phyloP scores from a whole-genome alignment of 2,888 invertebrate species.

The Syrista parreyssii region DNA sequence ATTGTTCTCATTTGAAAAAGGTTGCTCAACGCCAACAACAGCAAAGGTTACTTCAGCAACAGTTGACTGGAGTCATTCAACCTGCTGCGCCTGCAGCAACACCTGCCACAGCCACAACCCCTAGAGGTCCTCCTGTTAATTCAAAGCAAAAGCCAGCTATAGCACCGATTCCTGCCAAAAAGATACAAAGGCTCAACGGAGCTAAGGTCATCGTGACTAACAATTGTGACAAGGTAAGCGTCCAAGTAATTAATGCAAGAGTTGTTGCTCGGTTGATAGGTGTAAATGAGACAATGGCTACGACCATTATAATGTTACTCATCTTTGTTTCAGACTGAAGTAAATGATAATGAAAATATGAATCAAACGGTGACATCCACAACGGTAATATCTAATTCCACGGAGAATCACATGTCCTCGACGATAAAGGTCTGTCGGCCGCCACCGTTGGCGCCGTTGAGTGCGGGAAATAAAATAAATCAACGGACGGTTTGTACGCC shows the following conservation, averaged over 20 bases:
- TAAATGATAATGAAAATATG: conserved; percentile 53
- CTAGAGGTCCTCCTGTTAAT: conserved; percentile 54
- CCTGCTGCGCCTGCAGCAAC: conserved; percentile 53
- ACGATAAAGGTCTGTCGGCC: conserved; percentile 59
- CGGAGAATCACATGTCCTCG: conserved; percentile 58
- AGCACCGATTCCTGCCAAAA: conserved; percentile 59
- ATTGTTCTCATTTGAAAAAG: conserved; percentile 56
- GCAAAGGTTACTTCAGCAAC: conserved; percentile 70
- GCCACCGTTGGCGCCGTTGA: conserved; percentile 67
- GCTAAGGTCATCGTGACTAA: conserved; percentile 62
- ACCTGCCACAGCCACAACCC: conserved; percentile 48
- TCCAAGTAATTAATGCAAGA: neutral
- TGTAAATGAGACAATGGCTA: neutral
- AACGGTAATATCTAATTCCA: conserved; percentile 40
- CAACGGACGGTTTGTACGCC: conserved; percentile 54
- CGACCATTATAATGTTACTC: neutral
- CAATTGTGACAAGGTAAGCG: conserved; percentile 61
- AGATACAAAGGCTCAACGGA: conserved; percentile 63
- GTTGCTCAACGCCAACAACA: conserved; percentile 78
- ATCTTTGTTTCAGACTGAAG: conserved; percentile 50
- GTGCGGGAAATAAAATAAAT: conserved; percentile 46
- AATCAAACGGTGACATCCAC: conserved; percentile 50
- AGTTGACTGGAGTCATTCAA: conserved; percentile 54
- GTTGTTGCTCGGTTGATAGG: neutral
- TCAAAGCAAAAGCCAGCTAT: conserved; percentile 59